Conservation (phyloP, 2,797 vertebrate genomes). For the Amazona finschi region DNA sequence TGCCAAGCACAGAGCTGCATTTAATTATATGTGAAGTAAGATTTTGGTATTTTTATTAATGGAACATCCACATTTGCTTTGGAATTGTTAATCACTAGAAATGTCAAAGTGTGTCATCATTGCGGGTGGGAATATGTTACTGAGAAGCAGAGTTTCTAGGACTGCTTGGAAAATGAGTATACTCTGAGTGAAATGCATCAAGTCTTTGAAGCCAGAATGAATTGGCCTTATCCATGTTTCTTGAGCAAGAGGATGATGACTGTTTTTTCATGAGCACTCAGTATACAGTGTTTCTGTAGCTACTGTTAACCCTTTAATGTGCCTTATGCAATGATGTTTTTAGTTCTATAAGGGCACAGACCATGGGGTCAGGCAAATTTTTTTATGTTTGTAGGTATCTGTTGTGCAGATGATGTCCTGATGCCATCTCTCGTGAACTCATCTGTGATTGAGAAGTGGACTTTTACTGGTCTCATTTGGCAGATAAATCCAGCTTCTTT, state of each 20-base stretch:
- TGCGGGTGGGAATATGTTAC: neutral
- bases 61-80: conserved; percentile 15
- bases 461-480: neutral
- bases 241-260: neutral
- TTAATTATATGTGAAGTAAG: conserved; percentile 36
- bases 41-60: conserved; percentile 33
- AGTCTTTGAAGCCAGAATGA: neutral
- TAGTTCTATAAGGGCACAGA: neutral
- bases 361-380: neutral
- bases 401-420: neutral
- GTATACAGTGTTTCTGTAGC: neutral
- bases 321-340: neutral
- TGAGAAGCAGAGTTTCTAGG: conserved; percentile 11
- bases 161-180: neutral
- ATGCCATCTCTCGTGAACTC: neutral
- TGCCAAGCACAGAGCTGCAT: neutral
- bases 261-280: neutral
- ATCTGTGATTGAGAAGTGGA: neutral
- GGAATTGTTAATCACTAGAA: conserved; percentile 19
- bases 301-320: neutral
- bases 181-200: neutral
- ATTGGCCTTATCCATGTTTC: neutral
- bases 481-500: neutral
- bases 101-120: neutral
- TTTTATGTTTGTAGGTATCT: neutral